phyloP scores from a whole-genome alignment of 2,113 vertebrate genomes.

The Gymnarchus niloticus region DNA sequence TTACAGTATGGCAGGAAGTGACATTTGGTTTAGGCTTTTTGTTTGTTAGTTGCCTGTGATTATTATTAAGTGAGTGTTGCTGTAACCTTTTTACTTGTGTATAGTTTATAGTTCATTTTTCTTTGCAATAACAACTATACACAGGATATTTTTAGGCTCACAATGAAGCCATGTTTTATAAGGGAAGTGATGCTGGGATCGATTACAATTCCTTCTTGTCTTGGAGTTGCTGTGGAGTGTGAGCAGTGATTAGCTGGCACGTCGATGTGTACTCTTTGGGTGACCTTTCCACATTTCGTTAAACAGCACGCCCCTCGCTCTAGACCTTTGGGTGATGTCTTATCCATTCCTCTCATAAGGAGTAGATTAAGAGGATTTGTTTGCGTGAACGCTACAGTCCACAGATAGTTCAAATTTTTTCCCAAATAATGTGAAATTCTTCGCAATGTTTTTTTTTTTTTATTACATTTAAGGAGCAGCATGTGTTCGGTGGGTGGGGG shows the following conservation, averaged over 20 bases:
- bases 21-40: slow-evolving; percentile 10
- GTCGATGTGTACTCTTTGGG: neutral
- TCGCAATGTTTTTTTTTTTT: neutral
- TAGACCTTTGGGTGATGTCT: neutral
- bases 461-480: too few species aligned
- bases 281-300: neutral
- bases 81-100: neutral
- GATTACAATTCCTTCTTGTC: neutral
- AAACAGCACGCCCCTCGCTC: neutral
- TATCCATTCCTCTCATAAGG: neutral
- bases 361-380: neutral
- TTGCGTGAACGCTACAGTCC: neutral
- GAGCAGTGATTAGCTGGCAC: neutral
- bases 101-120: slow-evolving; percentile 12
- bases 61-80: neutral
- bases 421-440: neutral
- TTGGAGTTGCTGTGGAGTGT: neutral
- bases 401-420: neutral
- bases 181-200: neutral
- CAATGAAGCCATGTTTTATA: slow-evolving; percentile 11
- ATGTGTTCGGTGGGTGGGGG: neutral
- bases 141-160: neutral
- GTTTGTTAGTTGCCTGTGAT: neutral
- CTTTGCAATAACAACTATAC: slow-evolving; percentile 14
- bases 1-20: neutral